Base-by-base conservation (phyloP, 2,888 invertebrate genomes). In the Lycocerus yunnanus region DNA sequence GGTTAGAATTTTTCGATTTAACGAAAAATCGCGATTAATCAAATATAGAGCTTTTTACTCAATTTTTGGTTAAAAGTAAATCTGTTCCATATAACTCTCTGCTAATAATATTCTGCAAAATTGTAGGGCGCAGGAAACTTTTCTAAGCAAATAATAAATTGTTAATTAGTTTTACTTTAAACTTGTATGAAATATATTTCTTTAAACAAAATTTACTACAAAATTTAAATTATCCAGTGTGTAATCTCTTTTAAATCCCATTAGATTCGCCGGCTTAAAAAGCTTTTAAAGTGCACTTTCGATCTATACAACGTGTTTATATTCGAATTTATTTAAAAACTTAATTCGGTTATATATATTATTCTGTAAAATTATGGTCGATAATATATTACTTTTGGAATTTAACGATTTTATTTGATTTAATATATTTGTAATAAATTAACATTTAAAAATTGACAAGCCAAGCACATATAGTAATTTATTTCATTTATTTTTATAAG, bases 201-300 rank as follows among this genome's bases (percentile, higher is more conserved):
- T 43, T 43, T 43, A 43, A 43, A 43, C 43, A 13, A 20, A 63
- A 63, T 20, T 20, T 63, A 63, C 61, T 63, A 18, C 13, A 63
- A 63, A 18, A 63, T 63, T 63, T 18, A 63, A 63, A 63, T 63
- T 63, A 63, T 16, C 20, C 61, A n/a, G 61, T 18, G 18, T 20
- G 61, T 63, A 63, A 63, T 63, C 61, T 63, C 61, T 63, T 63
- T 63, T 63, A 18, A 63, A 63, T 20, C 20, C 61, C 15, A 63
- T 63, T 63, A 63, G 18, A 63, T 18, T 63, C 18, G 18, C 20
- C 61, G 13, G 61, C 18, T 63, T 63, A 63, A 63, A 63, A 63
- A 63, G 61, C 61, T 63, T 63, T 63, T 63, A 63, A 61, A 61
- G 61, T 63, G 61, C 61, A 63, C 61, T 63, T 63, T 63, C 16